Evolutionary conservation across 2,113 vertebrate species (phyloP), one percentile per base, ranked within the genome.

Genomic region (Xerus inauris): DNA sequence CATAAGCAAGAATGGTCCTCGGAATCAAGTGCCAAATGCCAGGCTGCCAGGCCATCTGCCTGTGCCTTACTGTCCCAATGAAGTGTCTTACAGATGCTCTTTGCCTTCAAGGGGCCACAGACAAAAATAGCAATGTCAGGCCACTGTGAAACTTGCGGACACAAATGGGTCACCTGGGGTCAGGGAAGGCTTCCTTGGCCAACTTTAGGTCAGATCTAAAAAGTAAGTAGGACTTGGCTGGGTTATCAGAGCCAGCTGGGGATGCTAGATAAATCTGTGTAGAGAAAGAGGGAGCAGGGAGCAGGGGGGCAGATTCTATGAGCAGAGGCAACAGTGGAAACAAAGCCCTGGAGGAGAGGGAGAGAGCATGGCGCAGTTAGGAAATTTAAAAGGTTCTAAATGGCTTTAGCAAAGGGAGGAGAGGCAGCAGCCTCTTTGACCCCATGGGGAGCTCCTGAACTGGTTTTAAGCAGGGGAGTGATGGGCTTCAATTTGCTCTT

Each of bases 41-140:
- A 47, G 89, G 28, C 28, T 62, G 24, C 24, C 24, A 73, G 2
- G 54, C 49, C 5, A 38, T n/a, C 71, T 22, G 11, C 17, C 0
- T 5, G 65, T 59, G 47, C 42, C 38, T 40, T 9, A 1, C 54
- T 45, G 62, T 38, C 62, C 91, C 67, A n/a, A 14, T 14, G 42
- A 67, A 64, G n/a, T 45, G 79, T 62, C 20, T 42, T 24, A 47
- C 3, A 26, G 9, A 71, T 9, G 6, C 7, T 71, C 71, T 95
- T 40, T 67, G 59, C 40, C 32, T 83, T 59, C 91, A 17, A 77
- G 76, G 40, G 38, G 88, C 54, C 76, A 30, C 57, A 80, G 86
- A 86, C 64, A 71, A 91, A 96, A 97, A 88, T 82, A 94, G 79
- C 79, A 45, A 62, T 8, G 20, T 47, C 3, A 13, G 51, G 59